phyloP scores from a whole-genome alignment of 2,113 vertebrate species.

The Terrapene triunguis region DNA sequence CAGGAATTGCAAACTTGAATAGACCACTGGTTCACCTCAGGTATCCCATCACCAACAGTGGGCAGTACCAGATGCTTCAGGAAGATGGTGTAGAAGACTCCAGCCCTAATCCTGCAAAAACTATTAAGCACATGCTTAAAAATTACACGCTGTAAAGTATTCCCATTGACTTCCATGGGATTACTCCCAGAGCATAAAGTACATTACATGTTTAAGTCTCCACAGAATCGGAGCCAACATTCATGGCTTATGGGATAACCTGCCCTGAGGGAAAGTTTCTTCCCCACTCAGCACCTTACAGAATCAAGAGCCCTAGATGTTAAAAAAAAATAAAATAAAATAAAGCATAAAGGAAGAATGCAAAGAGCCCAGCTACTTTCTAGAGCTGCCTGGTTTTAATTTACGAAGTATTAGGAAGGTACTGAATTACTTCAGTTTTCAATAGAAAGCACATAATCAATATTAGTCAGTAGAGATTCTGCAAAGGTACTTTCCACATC shows the following conservation, averaged over 20 bases:
- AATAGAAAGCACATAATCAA: background rate
- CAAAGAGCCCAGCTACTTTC: background rate
- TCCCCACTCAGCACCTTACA: background rate
- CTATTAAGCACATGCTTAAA: background rate
- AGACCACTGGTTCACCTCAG: rapidly evolving
- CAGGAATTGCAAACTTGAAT: background rate
- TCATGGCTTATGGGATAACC: background rate
- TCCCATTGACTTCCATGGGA: background rate
- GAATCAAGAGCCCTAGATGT: background rate
- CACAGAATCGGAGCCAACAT: background rate
- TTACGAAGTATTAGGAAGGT: background rate
- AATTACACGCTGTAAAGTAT: background rate
- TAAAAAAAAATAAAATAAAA: background rate
- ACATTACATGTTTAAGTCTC: background rate
- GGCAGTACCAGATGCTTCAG: background rate
- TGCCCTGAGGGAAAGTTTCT: background rate
- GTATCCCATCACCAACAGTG: background rate
- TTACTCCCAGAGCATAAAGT: background rate
- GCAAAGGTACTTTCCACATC: background rate
- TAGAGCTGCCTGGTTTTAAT: background rate
- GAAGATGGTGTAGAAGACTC: background rate
- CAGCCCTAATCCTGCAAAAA: background rate
- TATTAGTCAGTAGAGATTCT: background rate
- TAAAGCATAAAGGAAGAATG: background rate
- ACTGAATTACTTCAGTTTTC: background rate